Evolutionary conservation across 2,888 invertebrate genomes (phyloP), one percentile per base, ranked within the genome.

Genomic region (Zygaena filipendulae): DNA sequence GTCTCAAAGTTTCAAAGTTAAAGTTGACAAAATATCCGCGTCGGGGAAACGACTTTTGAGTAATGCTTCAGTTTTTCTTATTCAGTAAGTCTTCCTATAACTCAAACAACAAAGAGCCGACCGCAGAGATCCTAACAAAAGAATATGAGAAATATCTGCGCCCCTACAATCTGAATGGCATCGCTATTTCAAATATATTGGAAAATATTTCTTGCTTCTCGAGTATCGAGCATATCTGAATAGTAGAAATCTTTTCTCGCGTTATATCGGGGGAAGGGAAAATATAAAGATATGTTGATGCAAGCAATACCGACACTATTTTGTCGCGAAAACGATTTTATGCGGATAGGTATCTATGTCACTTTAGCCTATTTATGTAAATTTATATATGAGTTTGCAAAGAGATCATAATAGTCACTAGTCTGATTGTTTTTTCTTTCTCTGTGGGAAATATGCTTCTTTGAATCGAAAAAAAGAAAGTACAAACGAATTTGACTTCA

Each of bases 111-210:
- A 70, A 70, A 71, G 61, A 62, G 54, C 58, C 59, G 61, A 47
- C 61, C 61, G 59, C 55, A 50, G 54, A 50, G 57, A 58, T 62
- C 49, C 52, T 52, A 55, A 75, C 74, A 75, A 75, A 75, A 64
- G 71, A 71, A 71, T 69, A 69, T 71, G 63, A 68, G 64, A 67
- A 71, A 70, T 72, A 71, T 69, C 62, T 62, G 51, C 59, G 54
- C 55, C 47, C 53, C 54, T 54, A 60, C 64, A 66, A 66, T 66
- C 56, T 52, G 60, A 56, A 64, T 60, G 62, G 63, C 54, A 61
- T 66, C 58, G 59, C 57, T 60, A 55, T 58, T 61, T 56, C 56
- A 53, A 52, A 60, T 60, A 62, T 64, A 69, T 66, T 59, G 62
- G 61, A 67, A 60, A 64, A 70, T 63, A 70, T 69, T 66, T 68